Conservation (phyloP, 1,140 invertebrate genomes). For the Leptinotarsa lineolata region DNA sequence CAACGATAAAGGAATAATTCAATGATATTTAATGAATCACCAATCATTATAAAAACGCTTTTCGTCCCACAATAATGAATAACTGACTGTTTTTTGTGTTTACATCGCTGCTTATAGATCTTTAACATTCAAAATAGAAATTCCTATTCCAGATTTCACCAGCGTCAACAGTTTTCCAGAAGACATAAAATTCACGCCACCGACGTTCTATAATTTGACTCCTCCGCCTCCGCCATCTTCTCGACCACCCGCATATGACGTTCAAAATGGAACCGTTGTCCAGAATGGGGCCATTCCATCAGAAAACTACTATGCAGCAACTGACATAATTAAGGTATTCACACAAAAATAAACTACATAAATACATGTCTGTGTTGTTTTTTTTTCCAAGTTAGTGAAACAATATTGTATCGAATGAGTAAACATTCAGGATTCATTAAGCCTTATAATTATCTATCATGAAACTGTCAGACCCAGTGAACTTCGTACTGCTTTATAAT, state of each 20-base stretch:
- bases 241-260: conserved; percentile 56
- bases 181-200: conserved; percentile 57
- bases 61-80: too few relatives aligned
- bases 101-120: neutral
- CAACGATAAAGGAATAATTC: too few relatives aligned
- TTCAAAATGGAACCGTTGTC: conserved; percentile 50
- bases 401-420: too few relatives aligned
- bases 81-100: too few relatives aligned
- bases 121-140: neutral
- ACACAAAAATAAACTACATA: neutral
- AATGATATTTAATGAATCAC: too few relatives aligned
- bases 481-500: too few relatives aligned
- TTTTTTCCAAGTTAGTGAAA: too few relatives aligned
- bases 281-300: conserved; percentile 48
- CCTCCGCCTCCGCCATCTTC: conserved; percentile 53
- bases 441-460: too few relatives aligned
- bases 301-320: conserved; percentile 73
- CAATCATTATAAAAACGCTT: too few relatives aligned
- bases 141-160: conserved; percentile 57
- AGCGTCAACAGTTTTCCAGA: conserved; percentile 60
- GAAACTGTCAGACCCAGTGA: too few relatives aligned
- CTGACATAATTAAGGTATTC: conserved; percentile 67
- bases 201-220: conserved; percentile 50
- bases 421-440: too few relatives aligned
- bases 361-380: too few relatives aligned